Base-by-base conservation (phyloP, 92 coral and sea anemone genomes). In the Epizoanthus illoricatus region DNA sequence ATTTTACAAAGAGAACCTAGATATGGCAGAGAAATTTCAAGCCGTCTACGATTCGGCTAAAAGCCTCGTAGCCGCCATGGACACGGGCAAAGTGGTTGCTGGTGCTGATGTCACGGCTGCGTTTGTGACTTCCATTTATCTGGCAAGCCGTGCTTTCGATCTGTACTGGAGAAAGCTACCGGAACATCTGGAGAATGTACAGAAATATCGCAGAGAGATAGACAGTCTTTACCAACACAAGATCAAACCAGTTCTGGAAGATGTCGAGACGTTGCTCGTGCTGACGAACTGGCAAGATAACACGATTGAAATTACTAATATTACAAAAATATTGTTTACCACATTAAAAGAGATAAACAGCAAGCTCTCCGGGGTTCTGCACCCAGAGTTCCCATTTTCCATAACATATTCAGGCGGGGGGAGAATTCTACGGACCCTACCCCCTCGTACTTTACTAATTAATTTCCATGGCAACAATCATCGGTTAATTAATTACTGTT, bases 1-100 rank as follows among this genome's bases (percentile, higher is more conserved):
- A 15, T 59, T 75, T 36, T 75, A 59, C 18, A 18, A 75, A 75
- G 68, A 60, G 33, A 75, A 75, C 15, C 56, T 1, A 28, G 33
- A 28, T 28, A 28, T 28, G 33, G 33, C 36, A 0, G 2, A 47
- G 8, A 5, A 7, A 71, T 6, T 45, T n/a, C 13, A 71, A 49
- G 2, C 0, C 10, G 12, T 52, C 3, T 9, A 9, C 2, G 16
- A 52, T 52, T 52, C 56, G 56, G 16, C 56, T 10, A 52, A 11
- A 52, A 10, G 2, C 16, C 16, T 52, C 56, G 56, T 13, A 9
- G 15, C 16, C 15, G 56, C 15, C 11, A 13, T 52, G 56, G 56
- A 52, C 56, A 16, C 56, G 0, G 15, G 56, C 56, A 52, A 52
- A 9, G 11, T 7, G 10, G 15, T 0, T 9, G 56, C 15, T 52